phyloP scores from a whole-genome alignment of 2,113 vertebrate genomes.

The Sturnus vulgaris region DNA sequence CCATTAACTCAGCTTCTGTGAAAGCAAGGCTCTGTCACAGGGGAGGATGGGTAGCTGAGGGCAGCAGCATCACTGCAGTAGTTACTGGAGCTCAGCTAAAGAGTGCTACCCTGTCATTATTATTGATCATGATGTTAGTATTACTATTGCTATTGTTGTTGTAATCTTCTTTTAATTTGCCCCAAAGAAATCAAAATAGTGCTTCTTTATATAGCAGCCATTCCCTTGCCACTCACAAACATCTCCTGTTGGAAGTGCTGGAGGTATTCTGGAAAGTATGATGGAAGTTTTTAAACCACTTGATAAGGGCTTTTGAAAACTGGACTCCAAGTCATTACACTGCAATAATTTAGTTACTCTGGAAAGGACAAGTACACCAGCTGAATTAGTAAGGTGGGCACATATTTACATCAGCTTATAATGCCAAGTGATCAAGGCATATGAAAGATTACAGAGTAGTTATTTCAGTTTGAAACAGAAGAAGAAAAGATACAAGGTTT shows the following conservation, averaged over 20 bases:
- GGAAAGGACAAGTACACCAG: background rate
- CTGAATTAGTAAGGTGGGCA: background rate
- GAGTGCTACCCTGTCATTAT: background rate
- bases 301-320: background rate
- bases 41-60: slow-evolving; percentile 29
- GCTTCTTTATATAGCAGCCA: background rate
- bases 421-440: background rate
- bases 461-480: background rate
- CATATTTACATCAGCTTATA: background rate
- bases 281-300: background rate
- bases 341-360: background rate
- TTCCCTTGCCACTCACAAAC: background rate
- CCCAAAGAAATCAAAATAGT: background rate
- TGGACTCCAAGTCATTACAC: background rate
- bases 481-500: background rate
- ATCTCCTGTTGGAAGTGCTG: background rate
- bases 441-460: background rate
- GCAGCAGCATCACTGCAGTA: background rate
- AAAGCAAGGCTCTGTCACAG: background rate
- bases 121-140: background rate
- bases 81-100: background rate
- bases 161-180: background rate
- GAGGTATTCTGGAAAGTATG: background rate
- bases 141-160: background rate
- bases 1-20: background rate